Conservation (phyloP, 2,888 invertebrate genomes). For the Dorcus hopei region DNA sequence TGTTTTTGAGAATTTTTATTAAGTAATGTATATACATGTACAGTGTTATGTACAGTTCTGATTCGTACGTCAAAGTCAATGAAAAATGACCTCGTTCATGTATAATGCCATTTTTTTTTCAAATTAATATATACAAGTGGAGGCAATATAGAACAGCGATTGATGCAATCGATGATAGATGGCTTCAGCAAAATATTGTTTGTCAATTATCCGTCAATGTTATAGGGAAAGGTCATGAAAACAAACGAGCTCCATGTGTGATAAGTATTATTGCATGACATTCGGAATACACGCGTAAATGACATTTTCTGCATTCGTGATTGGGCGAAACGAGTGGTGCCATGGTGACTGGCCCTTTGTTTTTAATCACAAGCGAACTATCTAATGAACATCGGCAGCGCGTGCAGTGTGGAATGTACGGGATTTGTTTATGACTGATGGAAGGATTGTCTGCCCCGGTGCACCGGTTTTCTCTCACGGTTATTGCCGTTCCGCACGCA, state of each 20-base stretch:
- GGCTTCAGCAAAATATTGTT: no score
- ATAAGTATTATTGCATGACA: neutral
- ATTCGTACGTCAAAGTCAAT: no score
- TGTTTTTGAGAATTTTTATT: no score
- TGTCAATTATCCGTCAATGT: no score
- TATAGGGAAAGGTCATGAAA: no score
- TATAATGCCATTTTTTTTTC: no score
- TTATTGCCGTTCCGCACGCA: slow-evolving; percentile 38
- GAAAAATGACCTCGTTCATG: no score
- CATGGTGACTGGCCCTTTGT: slow-evolving; percentile 26
- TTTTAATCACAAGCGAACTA: slow-evolving; percentile 28
- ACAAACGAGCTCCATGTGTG: neutral
- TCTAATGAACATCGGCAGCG: slow-evolving; percentile 22
- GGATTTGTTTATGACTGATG: slow-evolving; percentile 31
- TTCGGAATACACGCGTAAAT: neutral
- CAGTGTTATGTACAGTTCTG: no score
- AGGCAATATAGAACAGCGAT: no score
- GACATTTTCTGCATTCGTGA: slow-evolving; percentile 11
- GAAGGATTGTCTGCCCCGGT: slow-evolving; percentile 34
- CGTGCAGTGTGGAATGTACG: slow-evolving; percentile 28
- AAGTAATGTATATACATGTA: no score
- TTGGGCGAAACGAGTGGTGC: slow-evolving; percentile 21
- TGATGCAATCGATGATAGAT: no score
- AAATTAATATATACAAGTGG: no score
- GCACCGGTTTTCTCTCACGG: slow-evolving; percentile 34